phyloP scores from a whole-genome alignment of 2,113 vertebrate genomes.

The Anthoscopus minutus region DNA sequence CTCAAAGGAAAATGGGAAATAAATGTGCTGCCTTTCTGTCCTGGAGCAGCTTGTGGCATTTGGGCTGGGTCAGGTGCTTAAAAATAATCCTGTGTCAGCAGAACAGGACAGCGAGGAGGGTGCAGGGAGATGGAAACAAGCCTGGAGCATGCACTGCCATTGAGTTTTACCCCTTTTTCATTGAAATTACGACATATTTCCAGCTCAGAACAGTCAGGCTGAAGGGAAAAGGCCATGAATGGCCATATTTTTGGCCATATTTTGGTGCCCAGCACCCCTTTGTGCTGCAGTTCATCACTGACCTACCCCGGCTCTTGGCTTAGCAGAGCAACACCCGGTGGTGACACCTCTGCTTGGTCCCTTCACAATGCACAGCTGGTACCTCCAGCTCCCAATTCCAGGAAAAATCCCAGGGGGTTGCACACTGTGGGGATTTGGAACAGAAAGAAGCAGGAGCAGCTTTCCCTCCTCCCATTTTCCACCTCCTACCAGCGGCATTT shows the following conservation, averaged over 20 bases:
- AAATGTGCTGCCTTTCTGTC: background rate
- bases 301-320: background rate
- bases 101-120: background rate
- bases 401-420: background rate
- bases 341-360: background rate
- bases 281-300: background rate
- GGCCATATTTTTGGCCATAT: background rate
- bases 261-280: background rate
- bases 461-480: background rate
- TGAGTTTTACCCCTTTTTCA: background rate
- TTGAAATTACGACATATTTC: background rate
- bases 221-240: background rate
- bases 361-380: fast-evolving
- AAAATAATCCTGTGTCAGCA: background rate
- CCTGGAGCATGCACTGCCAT: background rate
- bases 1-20: background rate
- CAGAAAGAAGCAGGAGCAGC: background rate
- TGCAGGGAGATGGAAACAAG: background rate
- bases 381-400: background rate
- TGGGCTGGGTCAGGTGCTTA: background rate
- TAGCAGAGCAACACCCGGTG: background rate
- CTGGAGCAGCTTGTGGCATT: background rate
- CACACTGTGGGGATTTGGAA: background rate
- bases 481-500: background rate
- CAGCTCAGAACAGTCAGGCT: background rate